Evolutionary conservation across 2,888 invertebrate genomes (phyloP).

Genomic region (Plebejus argus): DNA sequence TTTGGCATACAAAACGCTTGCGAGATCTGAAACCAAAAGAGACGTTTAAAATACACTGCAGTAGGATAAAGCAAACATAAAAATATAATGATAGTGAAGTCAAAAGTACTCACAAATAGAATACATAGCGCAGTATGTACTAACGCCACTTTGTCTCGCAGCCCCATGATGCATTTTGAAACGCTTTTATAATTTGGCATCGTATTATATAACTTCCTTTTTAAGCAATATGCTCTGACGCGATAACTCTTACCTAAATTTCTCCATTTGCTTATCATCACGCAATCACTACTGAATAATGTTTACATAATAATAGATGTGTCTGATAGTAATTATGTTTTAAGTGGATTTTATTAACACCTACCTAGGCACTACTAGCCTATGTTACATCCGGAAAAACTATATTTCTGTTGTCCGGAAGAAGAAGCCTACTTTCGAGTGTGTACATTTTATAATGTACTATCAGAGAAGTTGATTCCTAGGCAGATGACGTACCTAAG

Average conservation of each 20-base stretch:
- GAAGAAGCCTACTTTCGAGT: neutral
- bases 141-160: constrained; percentile 55
- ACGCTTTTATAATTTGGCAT: constrained; percentile 27
- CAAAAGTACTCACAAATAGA: constrained; percentile 51
- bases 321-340: constrained; percentile 3
- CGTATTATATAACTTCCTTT: constrained; percentile 25
- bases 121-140: constrained; percentile 46
- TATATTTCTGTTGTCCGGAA: neutral
- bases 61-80: neutral
- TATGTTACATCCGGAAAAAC: neutral
- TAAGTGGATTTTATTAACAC: neutral
- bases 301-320: constrained; percentile 25
- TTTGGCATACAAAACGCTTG: constrained; percentile 20
- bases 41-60: neutral
- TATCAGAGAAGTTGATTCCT: no score
- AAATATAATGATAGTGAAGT: constrained; percentile 19
- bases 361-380: neutral
- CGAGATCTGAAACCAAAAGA: constrained; percentile 12
- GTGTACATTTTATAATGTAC: neutral
- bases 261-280: constrained; percentile 29
- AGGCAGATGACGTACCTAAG: no score
- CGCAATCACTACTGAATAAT: constrained; percentile 7
- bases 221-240: constrained; percentile 19
- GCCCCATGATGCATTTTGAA: constrained; percentile 51
- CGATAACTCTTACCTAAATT: constrained; percentile 29